Conservation (phyloP, 2,113 vertebrate genomes). For the Aegithalos caudatus region DNA sequence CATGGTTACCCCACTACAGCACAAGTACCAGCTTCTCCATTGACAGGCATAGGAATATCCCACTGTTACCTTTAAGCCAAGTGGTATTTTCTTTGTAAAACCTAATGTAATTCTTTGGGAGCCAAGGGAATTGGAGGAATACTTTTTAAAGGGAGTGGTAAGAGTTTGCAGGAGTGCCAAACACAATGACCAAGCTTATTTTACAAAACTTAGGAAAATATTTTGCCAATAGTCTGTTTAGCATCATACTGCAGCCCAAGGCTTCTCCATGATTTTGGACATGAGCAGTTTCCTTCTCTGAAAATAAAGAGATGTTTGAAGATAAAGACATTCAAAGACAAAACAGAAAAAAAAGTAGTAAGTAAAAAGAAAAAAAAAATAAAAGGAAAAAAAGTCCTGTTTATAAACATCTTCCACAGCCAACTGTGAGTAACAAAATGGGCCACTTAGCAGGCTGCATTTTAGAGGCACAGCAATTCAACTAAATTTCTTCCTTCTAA, state of each 20-base stretch:
- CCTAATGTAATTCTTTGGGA: neutral
- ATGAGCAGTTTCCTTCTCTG: neutral
- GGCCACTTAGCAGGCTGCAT: neutral
- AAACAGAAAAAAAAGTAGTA: neutral
- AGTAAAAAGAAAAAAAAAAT: too few relatives aligned
- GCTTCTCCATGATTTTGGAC: neutral
- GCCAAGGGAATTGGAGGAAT: neutral
- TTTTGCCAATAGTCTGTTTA: neutral
- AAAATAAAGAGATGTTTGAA: neutral
- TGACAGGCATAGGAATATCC: neutral
- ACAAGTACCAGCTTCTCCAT: neutral
- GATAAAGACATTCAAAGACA: neutral
- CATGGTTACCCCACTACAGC: neutral
- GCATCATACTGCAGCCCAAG: neutral
- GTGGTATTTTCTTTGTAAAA: neutral
- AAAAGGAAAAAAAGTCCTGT: rapidly evolving
- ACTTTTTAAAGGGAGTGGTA: neutral
- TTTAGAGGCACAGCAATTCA: neutral
- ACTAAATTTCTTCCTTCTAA: neutral
- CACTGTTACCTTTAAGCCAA: neutral
- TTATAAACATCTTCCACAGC: neutral
- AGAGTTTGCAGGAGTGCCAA: neutral
- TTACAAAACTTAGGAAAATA: neutral
- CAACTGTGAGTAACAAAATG: neutral
- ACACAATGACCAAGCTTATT: neutral